Base-by-base conservation (phyloP, 53 echinoderm and acorn worm genomes). In the Temnopleurus reevesii region DNA sequence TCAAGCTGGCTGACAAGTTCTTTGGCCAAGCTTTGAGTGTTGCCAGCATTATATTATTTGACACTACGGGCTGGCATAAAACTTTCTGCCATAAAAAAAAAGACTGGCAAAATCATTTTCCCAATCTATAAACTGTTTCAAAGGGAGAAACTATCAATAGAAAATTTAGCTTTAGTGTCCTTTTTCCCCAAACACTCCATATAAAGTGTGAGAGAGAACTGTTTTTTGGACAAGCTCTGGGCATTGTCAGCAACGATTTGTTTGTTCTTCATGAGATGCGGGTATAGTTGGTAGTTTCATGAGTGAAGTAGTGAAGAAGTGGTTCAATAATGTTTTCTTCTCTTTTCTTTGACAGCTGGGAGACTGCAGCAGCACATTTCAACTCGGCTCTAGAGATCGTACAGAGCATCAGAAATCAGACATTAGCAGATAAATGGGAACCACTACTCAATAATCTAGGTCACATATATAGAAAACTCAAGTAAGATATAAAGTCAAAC, bases 191-290 rank as follows among this genome's bases (percentile, higher is more conserved):
- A n/a, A n/a, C n/a, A n/a, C n/a, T n/a, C n/a, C n/a, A n/a, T n/a
- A n/a, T n/a, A n/a, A n/a, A n/a, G n/a, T n/a, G n/a, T n/a, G n/a
- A n/a, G n/a, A n/a, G n/a, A n/a, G 96, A 95, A 84, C 93, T 93
- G 90, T 94, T 96, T 43, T 95, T 95, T 55, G 86, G 86, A 45
- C 95, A 96, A 59, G 96, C 96, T 6, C 65, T 96, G 26, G 61
- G 90, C 43, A 93, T 96, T 4, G 93, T 95, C 36, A 91, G 93
- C 27, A 90, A 90, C 9, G 96, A 96, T 77, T 95, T 95, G 1
- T 96, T 96, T 89, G 95, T 96, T 3, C 88, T 96, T 10, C 96
- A 95, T 92, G 96, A 96, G 77, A 96, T 96, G 93, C 93, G 96
- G 31, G 94, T 95, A n/a, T n/a, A n/a, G n/a, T n/a, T n/a, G n/a